phyloP scores from a whole-genome alignment of 1,140 invertebrate species.

The Akabosia matsudoensis region DNA sequence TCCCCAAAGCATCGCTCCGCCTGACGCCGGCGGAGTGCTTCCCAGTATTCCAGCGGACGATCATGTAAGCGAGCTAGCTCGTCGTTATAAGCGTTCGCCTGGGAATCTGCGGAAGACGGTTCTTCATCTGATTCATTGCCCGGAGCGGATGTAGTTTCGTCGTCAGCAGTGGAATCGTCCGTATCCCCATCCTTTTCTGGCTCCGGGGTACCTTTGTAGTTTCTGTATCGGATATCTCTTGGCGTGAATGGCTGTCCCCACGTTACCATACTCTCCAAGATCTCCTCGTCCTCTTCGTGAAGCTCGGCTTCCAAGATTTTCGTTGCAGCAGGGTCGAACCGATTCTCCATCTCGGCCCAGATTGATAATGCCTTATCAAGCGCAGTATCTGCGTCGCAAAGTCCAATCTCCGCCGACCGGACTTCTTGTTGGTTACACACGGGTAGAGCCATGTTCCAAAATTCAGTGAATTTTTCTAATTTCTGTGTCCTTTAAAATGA shows the following conservation, averaged over 20 bases:
- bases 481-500: too few species aligned
- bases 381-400: conserved; percentile 25
- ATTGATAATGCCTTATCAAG: conserved; percentile 26
- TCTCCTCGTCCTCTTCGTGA: conserved; percentile 35
- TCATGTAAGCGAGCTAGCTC: background rate
- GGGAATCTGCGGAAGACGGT: background rate
- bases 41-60: background rate
- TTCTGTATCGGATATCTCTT: background rate
- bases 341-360: conserved; percentile 32
- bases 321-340: conserved; percentile 25
- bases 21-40: conserved; percentile 12
- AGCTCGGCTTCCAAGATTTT: conserved; percentile 23
- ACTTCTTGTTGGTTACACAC: conserved; percentile 34
- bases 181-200: background rate
- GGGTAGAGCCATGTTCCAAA: conserved; percentile 43
- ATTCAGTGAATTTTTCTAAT: conserved; percentile 39
- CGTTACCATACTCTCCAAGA: conserved; percentile 8
- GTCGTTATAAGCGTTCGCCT: background rate
- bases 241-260: conserved; percentile 9
- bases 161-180: conserved; percentile 11
- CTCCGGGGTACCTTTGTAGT: background rate
- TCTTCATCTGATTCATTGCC: background rate
- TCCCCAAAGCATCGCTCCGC: conserved; percentile 33
- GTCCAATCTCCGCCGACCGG: conserved; percentile 32
- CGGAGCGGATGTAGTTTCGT: background rate